phyloP scores from a whole-genome alignment of 1,140 invertebrate species.

The Spodoptera litura region DNA sequence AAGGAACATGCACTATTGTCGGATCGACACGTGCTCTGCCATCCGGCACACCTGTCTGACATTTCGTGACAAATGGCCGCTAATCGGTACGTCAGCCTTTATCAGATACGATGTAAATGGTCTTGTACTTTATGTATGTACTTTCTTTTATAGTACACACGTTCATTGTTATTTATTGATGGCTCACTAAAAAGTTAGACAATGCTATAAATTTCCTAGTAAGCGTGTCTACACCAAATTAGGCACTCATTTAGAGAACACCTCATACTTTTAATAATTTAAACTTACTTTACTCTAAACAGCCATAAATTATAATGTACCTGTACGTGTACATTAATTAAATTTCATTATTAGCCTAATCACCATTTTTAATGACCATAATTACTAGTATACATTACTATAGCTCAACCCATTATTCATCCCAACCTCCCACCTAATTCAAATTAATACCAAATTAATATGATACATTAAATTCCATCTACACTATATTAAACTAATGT shows the following conservation, averaged over 20 bases:
- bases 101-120: constrained; percentile 26
- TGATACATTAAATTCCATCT: constrained; percentile 10
- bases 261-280: no score
- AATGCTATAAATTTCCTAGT: no score
- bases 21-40: constrained; percentile 56
- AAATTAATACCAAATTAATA: constrained; percentile 38
- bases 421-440: constrained; percentile 14
- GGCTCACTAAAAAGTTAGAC: no score
- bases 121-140: neutral
- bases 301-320: neutral
- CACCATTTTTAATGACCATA: neutral
- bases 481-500: constrained; percentile 42
- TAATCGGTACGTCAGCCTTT: constrained; percentile 44
- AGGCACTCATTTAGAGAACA: no score
- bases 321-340: no score
- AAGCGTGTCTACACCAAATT: no score
- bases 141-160: neutral
- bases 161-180: neutral
- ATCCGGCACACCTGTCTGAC: constrained; percentile 72
- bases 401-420: constrained; percentile 12
- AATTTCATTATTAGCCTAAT: no score
- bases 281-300: neutral
- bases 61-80: constrained; percentile 53
- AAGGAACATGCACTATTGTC: constrained; percentile 50
- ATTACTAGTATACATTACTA: neutral